Evolutionary conservation across 2,113 vertebrate species (phyloP).

Genomic region (Rhegmatorhina hoffmannsi): DNA sequence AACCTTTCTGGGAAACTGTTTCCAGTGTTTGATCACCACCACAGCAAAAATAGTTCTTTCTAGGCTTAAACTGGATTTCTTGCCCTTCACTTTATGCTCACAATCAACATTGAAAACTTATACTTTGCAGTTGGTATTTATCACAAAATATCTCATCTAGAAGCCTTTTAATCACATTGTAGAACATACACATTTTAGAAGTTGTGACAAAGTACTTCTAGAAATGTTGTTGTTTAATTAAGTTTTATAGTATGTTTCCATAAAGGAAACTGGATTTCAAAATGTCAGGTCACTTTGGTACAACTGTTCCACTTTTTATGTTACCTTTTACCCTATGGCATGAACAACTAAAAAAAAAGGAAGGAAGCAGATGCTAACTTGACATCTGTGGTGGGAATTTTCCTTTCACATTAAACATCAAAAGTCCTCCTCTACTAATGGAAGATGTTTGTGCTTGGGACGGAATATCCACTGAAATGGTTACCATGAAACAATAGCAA

Average conservation of each 20-base stretch:
- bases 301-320: neutral
- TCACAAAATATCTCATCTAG: neutral
- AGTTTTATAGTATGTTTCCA: neutral
- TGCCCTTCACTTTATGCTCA: neutral
- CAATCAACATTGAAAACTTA: neutral
- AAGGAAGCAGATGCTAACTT: slow-evolving; percentile 16
- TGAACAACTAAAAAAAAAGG: neutral
- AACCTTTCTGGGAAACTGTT: neutral
- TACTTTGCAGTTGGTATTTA: neutral
- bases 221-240: neutral
- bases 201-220: neutral
- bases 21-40: neutral
- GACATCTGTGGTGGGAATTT: neutral
- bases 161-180: neutral
- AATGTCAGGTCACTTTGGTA: neutral
- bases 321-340: neutral
- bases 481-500: neutral
- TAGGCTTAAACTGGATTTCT: neutral
- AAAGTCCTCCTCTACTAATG: neutral
- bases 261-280: slow-evolving; percentile 16
- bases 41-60: neutral
- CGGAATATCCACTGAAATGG: neutral
- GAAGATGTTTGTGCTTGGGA: neutral
- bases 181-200: neutral
- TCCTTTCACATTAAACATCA: neutral